These are phyloP conservation scores for Poecilia velifera DNA, from an alignment of 2,797 vertebrate species.

Conservation along the genomic window DNA sequence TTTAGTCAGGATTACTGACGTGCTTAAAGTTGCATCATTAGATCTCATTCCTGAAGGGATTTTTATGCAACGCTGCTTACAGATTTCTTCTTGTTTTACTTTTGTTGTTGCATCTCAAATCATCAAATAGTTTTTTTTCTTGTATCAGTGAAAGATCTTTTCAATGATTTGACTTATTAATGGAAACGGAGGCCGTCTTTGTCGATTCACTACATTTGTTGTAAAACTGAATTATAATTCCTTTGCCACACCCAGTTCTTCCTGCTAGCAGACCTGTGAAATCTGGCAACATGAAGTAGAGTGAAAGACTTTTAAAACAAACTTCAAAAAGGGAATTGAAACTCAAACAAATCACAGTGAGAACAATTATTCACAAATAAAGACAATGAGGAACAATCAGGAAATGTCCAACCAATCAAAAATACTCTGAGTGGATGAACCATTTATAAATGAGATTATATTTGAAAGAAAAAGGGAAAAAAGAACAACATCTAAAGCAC, in stretches of 20 bases:
- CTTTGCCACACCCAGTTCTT: not conserved
- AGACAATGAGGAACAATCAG: not conserved
- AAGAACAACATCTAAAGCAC: not conserved
- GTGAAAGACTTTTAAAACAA: not conserved
- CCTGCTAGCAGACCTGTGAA: not conserved
- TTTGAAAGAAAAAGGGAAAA: not conserved
- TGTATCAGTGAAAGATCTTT: not conserved
- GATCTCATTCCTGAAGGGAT: not conserved
- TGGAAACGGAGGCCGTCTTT: not conserved
- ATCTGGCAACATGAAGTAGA: not conserved
- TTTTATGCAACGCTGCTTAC: not conserved
- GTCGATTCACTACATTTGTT: not conserved
- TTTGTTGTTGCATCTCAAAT: not conserved
- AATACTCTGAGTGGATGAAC: not conserved
- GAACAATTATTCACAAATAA: not conserved
- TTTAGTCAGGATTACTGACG: not conserved
- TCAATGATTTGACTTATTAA: not conserved
- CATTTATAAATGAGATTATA: not conserved
- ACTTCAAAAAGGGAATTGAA: not conserved
- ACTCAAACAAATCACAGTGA: not conserved
- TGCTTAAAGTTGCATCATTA: not conserved
- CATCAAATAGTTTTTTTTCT: not conserved
- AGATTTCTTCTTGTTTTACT: not conserved
- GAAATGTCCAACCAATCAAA: not conserved
- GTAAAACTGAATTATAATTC: not conserved